phyloP scores from a whole-genome alignment of 1,140 invertebrate genomes.

The Drosophila leontia region DNA sequence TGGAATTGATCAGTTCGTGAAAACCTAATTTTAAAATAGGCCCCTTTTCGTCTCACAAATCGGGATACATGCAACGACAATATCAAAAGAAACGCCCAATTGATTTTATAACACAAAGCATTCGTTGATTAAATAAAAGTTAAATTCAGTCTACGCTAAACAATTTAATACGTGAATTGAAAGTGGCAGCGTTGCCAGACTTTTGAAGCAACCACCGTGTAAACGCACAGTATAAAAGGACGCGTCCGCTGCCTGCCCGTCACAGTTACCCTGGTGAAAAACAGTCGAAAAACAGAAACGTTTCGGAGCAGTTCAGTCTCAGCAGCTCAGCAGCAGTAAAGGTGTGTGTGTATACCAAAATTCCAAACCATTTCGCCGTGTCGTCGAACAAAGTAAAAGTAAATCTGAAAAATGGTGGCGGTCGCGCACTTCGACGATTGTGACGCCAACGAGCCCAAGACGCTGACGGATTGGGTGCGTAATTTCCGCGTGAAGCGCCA shows the following conservation, averaged over 20 bases:
- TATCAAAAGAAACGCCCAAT: no score
- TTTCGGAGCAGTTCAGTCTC: conserved; percentile 19
- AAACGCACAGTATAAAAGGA: conserved; percentile 24
- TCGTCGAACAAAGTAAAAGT: conserved; percentile 32
- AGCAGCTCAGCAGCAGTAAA: conserved; percentile 42
- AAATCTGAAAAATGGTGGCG: conserved; percentile 63
- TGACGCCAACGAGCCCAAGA: conserved; percentile 64
- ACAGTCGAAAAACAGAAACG: conserved; percentile 17
- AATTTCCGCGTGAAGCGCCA: conserved; percentile 82
- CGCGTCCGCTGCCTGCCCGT: not conserved
- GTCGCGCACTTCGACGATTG: conserved; percentile 63
- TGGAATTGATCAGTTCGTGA: not conserved
- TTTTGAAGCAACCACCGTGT: not conserved
- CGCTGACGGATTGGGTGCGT: conserved; percentile 79
- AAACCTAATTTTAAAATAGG: not conserved
- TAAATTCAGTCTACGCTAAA: accelerated
- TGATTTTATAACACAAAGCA: not conserved
- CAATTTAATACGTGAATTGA: not conserved
- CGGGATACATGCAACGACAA: not conserved
- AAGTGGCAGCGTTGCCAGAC: not conserved
- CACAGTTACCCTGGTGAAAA: conserved; percentile 26
- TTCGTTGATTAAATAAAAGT: not conserved
- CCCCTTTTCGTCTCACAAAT: not conserved
- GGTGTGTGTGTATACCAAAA: conserved; percentile 69
- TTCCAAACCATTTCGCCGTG: conserved; percentile 29